Evolutionary conservation across 2,888 invertebrate genomes (phyloP).

Genomic region (Antheraea assamensis): DNA sequence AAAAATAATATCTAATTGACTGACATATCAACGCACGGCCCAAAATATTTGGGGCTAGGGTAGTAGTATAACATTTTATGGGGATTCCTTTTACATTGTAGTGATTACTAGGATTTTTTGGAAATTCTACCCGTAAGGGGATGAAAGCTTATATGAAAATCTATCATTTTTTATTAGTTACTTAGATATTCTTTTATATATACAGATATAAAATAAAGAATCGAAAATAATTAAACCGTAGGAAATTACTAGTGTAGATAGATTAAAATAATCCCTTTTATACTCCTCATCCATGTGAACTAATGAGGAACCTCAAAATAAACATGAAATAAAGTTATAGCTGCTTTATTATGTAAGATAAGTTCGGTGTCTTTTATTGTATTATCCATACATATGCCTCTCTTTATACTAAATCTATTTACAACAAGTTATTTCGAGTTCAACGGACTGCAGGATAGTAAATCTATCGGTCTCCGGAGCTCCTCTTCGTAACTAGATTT

Average conservation of each 20-base stretch:
- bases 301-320: not conserved
- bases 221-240: too few relatives aligned
- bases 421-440: slow-evolving; percentile 24
- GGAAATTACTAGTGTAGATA: not conserved
- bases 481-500: slow-evolving; percentile 23
- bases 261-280: not conserved
- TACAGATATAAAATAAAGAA: too few relatives aligned
- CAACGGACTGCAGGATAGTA: slow-evolving; percentile 22
- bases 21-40: too few relatives aligned
- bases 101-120: too few relatives aligned
- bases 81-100: too few relatives aligned
- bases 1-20: too few relatives aligned
- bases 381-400: slow-evolving; percentile 12
- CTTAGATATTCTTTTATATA: too few relatives aligned
- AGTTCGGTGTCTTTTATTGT: slow-evolving; percentile 8
- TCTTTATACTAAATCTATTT: slow-evolving; percentile 20
- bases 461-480: slow-evolving; percentile 18
- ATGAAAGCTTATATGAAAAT: too few relatives aligned
- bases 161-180: too few relatives aligned
- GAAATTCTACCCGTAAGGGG: too few relatives aligned
- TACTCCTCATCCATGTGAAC: not conserved
- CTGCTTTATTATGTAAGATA: not conserved
- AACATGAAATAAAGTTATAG: not conserved
- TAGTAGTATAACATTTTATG: too few relatives aligned
- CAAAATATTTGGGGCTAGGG: too few relatives aligned